Evolutionary conservation across 2,797 vertebrate genomes (phyloP).

Genomic region (Dromococcyx pavoninus): DNA sequence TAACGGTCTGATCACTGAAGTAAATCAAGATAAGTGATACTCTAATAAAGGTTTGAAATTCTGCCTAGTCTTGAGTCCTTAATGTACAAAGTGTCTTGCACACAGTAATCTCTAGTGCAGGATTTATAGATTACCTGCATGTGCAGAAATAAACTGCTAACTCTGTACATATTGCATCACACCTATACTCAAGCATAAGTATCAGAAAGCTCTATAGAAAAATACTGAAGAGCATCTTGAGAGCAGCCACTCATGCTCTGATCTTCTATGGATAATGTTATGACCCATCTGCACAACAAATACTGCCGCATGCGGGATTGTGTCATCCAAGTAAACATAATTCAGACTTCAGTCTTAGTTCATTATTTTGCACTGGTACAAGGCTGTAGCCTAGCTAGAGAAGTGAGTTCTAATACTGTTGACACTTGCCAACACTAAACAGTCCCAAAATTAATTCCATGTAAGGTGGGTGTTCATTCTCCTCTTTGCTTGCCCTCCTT

Average conservation of each 20-base stretch:
- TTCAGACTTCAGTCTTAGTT: not conserved
- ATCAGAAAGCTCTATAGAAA: not conserved
- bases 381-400: not conserved
- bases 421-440: not conserved
- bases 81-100: not conserved
- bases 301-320: not conserved
- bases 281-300: not conserved
- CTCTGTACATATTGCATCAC: not conserved
- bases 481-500: not conserved
- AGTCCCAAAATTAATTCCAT: not conserved
- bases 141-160: not conserved
- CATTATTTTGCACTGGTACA: not conserved
- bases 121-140: not conserved
- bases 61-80: not conserved
- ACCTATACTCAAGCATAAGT: not conserved
- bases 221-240: not conserved
- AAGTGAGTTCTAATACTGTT: not conserved
- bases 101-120: not conserved
- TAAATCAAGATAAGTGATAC: not conserved
- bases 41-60: not conserved
- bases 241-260: not conserved
- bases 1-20: not conserved
- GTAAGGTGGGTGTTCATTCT: not conserved
- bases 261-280: not conserved
- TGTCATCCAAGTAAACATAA: not conserved